phyloP scores from a whole-genome alignment of 2,797 vertebrate genomes.

The Phoeniculus purpureus region DNA sequence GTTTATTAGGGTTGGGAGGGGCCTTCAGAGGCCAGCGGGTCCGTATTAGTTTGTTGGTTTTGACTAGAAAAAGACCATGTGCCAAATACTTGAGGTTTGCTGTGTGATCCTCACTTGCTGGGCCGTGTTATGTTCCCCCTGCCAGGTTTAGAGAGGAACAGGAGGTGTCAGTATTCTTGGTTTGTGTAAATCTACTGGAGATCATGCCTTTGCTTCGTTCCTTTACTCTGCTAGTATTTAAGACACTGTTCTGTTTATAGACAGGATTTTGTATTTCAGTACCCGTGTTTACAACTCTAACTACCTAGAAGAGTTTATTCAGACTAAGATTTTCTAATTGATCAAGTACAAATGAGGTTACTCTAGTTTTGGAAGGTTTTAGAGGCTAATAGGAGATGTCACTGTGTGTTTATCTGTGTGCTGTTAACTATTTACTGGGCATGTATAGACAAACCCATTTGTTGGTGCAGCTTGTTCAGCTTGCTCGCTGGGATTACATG shows the following conservation, averaged over 20 bases:
- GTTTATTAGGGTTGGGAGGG: too few species aligned
- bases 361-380: not conserved
- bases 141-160: not conserved
- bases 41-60: not conserved
- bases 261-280: not conserved
- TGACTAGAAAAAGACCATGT: not conserved
- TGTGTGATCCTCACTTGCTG: not conserved
- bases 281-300: not conserved
- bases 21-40: not conserved
- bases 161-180: not conserved
- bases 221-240: not conserved
- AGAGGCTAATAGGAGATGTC: not conserved
- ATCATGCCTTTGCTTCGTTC: not conserved
- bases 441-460: too few species aligned
- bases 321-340: not conserved
- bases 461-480: too few species aligned
- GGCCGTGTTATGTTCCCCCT: not conserved
- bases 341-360: not conserved
- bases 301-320: not conserved
- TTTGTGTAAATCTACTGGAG: not conserved
- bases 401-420: not conserved
- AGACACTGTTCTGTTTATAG: not conserved
- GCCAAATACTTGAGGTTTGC: not conserved
- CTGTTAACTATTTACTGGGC: too few species aligned
- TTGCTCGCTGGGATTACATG: not conserved